phyloP scores from a whole-genome alignment of 2,797 vertebrate species.

The Mallotus villosus region DNA sequence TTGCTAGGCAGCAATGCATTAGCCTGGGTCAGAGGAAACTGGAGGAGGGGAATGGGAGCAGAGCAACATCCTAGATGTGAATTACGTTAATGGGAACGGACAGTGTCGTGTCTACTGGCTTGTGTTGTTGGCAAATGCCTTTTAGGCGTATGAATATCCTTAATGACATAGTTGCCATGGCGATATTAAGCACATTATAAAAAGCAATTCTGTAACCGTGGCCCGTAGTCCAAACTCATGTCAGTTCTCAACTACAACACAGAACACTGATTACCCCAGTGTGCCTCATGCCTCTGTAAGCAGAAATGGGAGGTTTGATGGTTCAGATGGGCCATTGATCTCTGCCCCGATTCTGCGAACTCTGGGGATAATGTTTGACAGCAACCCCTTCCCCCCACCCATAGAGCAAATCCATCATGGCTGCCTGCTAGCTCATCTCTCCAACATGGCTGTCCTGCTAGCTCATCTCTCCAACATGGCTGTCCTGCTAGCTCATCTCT shows the following conservation, averaged over 20 bases:
- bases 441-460: background rate
- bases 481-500: no score
- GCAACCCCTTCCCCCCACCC: no score
- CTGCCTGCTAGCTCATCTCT: background rate
- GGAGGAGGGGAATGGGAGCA: no score
- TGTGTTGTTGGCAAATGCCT: no score
- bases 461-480: background rate
- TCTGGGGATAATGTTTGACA: background rate
- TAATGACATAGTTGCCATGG: no score
- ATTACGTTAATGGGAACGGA: no score
- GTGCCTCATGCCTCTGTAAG: background rate
- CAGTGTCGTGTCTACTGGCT: no score
- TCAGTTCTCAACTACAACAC: background rate
- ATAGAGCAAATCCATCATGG: background rate
- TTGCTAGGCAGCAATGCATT: conserved; percentile 24
- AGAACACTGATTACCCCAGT: background rate
- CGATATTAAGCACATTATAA: no score
- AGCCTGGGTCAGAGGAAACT: background rate
- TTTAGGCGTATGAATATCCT: no score
- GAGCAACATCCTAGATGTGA: no score
- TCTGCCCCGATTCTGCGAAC: background rate
- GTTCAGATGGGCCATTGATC: background rate
- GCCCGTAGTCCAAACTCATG: background rate
- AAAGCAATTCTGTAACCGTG: no score
- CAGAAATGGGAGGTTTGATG: background rate